Conservation (phyloP, 2,888 invertebrate species). For the Doris montereyensis region DNA sequence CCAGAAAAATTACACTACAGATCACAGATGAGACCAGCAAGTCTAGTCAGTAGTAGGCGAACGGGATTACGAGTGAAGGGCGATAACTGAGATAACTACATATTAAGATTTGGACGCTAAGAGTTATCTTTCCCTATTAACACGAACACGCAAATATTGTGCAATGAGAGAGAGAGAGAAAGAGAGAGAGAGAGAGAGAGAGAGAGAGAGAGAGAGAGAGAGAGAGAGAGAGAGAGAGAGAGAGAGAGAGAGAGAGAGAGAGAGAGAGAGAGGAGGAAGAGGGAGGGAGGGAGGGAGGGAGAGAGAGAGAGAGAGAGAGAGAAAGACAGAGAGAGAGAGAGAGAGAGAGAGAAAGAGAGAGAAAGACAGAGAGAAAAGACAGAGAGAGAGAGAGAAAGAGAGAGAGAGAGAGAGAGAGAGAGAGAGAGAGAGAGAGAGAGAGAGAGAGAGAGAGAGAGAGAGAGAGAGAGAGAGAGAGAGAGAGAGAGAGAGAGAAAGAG, state of each 20-base stretch:
- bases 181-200: conserved; percentile 6
- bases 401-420: background rate
- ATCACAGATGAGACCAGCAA: too few species aligned
- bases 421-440: background rate
- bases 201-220: conserved; percentile 23
- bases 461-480: conserved; percentile 12
- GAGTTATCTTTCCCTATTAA: too few species aligned
- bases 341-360: background rate
- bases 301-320: conserved; percentile 17
- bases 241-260: too few species aligned
- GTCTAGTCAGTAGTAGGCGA: too few species aligned
- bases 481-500: conserved; percentile 4
- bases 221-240: conserved; percentile 1
- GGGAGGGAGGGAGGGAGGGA: conserved; percentile 15
- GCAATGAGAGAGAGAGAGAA: background rate
- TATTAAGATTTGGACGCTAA: too few species aligned
- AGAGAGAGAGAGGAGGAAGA: background rate
- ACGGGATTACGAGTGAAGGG: background rate
- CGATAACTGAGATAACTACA: background rate
- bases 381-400: background rate
- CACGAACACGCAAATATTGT: too few species aligned
- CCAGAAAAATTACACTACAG: too few species aligned
- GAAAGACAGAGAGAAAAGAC: too few species aligned
- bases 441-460: conserved; percentile 9
- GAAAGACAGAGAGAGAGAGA: conserved; percentile 2